Base-by-base conservation (phyloP, 2,113 vertebrate genomes). In the Plectropomus leopardus region DNA sequence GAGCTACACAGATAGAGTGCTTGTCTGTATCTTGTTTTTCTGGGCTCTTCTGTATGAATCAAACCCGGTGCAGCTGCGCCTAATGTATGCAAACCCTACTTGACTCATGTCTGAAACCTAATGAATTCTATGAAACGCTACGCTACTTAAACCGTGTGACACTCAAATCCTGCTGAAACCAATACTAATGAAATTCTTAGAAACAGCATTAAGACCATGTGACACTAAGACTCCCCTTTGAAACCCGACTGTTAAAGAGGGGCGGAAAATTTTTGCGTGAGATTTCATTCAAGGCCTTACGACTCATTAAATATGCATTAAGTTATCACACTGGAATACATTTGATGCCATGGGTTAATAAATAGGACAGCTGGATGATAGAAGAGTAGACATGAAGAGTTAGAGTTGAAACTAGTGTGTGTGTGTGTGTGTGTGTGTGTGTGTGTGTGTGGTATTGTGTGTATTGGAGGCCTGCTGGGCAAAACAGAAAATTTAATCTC, bases 401-500 rank as follows among this genome's bases (percentile, higher is more conserved):
- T 23, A 5, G 45, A 64, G 51, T 21, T n/a, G 30, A 64, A 73
- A 57, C 28, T 50, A 9, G 44, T 28, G 9, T 51, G 50, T 72
- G 26, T 26, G 65, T 54, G 40, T 54, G 64, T 57, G 53, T 57
- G 59, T 73, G 57, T 74, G 58, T 44, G 23, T 58, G 34, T 21
- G 14, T 61, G 36, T 59, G 60, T 54, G 26, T 60, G 58, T 54
- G 67, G 34, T 66, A 21, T 30, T 69, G 59, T 74, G 77, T 74
- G 51, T 74, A 75, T 72, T 69, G 57, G 42, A 82, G 66, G 76
- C 40, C 64, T 76, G 75, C 70, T 80, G 72, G 76, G 53, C 83
- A 90, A 86, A 90, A 91, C 77, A 77, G 60, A 87, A 82, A 86
- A 85, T 85, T 21, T 87, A 87, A 93, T 93, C 88, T 89, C 90